Evolutionary conservation across 2,113 vertebrate species (phyloP).

Genomic region (Ochotona curzoniae): DNA sequence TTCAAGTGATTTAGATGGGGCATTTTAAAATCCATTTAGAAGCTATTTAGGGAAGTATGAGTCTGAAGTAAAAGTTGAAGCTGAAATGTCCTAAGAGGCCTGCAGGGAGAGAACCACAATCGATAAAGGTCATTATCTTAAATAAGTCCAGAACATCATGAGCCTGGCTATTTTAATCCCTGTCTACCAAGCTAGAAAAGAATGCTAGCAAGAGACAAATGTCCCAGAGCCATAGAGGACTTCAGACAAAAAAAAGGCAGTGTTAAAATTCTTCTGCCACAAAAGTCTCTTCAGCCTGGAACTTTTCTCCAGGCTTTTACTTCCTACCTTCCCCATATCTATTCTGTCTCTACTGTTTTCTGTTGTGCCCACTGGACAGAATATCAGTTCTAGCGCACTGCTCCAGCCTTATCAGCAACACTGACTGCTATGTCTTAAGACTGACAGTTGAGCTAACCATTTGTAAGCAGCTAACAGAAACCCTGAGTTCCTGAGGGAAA

Average conservation of each 20-base stretch:
- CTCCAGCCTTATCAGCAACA: not conserved
- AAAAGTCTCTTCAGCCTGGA: not conserved
- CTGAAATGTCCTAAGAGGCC: constrained; percentile 35
- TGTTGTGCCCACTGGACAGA: too few relatives aligned
- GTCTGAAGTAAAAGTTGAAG: constrained; percentile 75
- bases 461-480: too few relatives aligned
- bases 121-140: constrained; percentile 70
- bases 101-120: constrained; percentile 61
- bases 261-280: not conserved
- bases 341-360: not conserved
- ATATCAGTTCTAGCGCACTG: too few relatives aligned
- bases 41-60: constrained; percentile 73
- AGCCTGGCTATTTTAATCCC: constrained; percentile 42
- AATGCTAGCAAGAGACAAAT: constrained; percentile 34
- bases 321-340: accelerated
- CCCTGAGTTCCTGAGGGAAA: too few relatives aligned
- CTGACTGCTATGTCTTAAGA: too few relatives aligned
- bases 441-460: too few relatives aligned
- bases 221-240: not conserved
- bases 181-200: not conserved
- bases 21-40: constrained; percentile 78
- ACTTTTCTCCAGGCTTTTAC: not conserved
- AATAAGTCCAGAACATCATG: constrained; percentile 54
- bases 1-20: constrained; percentile 75
- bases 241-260: not conserved